Percentiles rank a stretch among this genome's conserved stretches.
Evolutionary conservation across 2,888 invertebrate species (phyloP).

Genomic region (Aspidapion aeneum): DNA sequence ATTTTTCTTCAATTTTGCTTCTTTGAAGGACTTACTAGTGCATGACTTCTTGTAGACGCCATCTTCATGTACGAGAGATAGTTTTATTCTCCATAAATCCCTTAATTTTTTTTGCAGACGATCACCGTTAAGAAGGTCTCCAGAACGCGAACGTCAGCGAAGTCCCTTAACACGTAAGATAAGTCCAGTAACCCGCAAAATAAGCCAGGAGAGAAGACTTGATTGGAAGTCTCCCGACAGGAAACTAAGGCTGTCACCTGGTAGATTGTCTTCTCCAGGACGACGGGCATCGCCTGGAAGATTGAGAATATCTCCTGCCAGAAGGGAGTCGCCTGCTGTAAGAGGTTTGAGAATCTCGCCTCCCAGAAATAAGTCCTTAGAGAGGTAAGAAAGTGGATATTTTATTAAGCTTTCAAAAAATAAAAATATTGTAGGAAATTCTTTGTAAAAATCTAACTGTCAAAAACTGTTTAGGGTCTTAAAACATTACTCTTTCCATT

Average conservation of each 20-base stretch:
- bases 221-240: neutral
- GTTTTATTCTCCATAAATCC: no score
- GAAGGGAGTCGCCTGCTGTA: neutral
- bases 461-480: no score
- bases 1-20: no score
- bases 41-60: no score
- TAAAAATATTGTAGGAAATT: no score
- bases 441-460: no score
- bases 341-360: neutral
- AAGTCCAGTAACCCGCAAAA: neutral
- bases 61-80: no score
- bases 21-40: no score
- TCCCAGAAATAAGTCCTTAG: neutral
- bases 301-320: constrained; percentile 11
- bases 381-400: no score
- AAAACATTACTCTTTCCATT: no score
- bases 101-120: neutral
- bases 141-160: neutral
- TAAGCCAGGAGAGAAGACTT: neutral
- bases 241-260: neutral
- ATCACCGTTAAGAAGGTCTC: neutral
- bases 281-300: constrained; percentile 4
- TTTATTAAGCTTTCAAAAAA: no score
- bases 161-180: constrained; percentile 1
- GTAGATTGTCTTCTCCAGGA: neutral